Evolutionary conservation across 1,140 invertebrate species (phyloP), one percentile per base, ranked within the genome.

Genomic region (Globodera rostochiensis): DNA sequence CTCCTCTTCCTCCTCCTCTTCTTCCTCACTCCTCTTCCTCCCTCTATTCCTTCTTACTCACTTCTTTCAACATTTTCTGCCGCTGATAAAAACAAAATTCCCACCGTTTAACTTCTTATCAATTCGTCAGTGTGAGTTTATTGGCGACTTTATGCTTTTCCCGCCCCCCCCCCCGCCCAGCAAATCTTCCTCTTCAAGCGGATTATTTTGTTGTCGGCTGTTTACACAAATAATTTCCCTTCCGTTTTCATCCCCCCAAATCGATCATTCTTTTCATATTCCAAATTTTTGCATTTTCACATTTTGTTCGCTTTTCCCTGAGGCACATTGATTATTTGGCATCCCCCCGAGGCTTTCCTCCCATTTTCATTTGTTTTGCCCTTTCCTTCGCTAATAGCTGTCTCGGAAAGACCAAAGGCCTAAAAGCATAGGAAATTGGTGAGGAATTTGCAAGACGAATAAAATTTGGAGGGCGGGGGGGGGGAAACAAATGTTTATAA

Each of bases 401-500:
- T 71, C 69, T 47, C 46, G 69, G n/a, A 36, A 71, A 36, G 69
- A 47, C 69, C 69, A 71, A 71, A 71, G 25, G 69, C 69, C 46
- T 36, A 45, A 36, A 45, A 47, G 25, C 21, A 36, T 71, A 36
- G 7, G 25, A 15, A 71, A 36, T 25, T 36, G 69, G 69, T 19
- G 69, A 71, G 21, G 46, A 71, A 71, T 60, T 60, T 13, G 57
- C 15, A 47, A 21, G 69, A 21, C 25, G 25, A 71, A 47, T 11
- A 15, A 71, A 71, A 25, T 71, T 71, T 13, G 69, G 7, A 6
- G 69, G n/a, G 69, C 1, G 21, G 25, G 25, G 69, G 15, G 57
- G 57, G 57, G 57, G 57, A 60, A 71, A 71, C 69, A 71, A 71
- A 71, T 71, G 69, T 71, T 71, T 71, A 71, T 71, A 19, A 71